Evolutionary conservation across 2,797 vertebrate genomes (phyloP), one percentile per base, ranked within the genome.

Genomic region (Scomberomorus guttatus): DNA sequence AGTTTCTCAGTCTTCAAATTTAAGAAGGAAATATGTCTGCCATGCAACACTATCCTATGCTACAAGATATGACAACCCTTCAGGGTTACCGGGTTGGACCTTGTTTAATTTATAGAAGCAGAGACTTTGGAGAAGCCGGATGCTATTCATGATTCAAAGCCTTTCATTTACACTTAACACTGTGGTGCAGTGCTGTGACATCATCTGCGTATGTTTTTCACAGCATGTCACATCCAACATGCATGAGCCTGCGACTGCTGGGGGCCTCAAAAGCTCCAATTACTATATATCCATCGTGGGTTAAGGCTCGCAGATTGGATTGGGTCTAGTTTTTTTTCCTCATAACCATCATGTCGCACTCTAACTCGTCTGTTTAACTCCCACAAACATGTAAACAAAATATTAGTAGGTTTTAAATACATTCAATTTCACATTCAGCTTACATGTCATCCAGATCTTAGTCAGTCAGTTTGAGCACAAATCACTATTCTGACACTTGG

Each of bases 141-240:
- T 88, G 87, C 74, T 83, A 89, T 90, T 88, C 81, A 64, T 86
- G 84, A 93, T 90, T 92, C 87, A 92, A 80, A 87, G 79, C 52
- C 79, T 81, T 90, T 91, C 85, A 87, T 92, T 93, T 81, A 88
- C 80, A 84, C 72, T 71, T 72, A 82, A 83, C 76, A 50, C 77
- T 67, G 77, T 15, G 46, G 60, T 12, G 22, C 57, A 68, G 84
- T 71, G 67, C 80, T 57, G 81, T 87, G 89, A 93, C 91, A 90
- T 91, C 83, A 84, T 82, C 84, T 10, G 81, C 54, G 51, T 87
- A 52, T 90, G 82, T 92, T 92, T 93, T 88, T 89, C 86, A 81
- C 87, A 83, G 84, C 71, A 79, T 86, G 90, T 92, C 89, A 89
- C 88, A 89, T 93, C 87, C 87, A 93, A 93, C 89, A 92, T 90